phyloP scores from a whole-genome alignment of 2,113 vertebrate species.

The Macquaria ambigua region DNA sequence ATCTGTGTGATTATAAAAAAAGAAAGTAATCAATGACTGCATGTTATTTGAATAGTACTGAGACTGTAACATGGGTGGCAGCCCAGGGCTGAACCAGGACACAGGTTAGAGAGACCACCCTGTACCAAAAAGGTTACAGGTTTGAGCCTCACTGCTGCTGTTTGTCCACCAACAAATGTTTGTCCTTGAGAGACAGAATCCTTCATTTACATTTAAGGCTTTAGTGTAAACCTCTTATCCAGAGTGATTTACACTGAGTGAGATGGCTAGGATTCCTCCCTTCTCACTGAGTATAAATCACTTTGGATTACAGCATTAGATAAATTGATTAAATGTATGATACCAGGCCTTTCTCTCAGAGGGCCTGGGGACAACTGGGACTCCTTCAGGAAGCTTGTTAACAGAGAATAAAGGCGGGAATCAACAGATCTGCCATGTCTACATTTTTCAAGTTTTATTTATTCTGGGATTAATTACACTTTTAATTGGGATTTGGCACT shows the following conservation, averaged over 20 bases:
- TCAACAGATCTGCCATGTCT: background rate
- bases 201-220: slow-evolving; percentile 20
- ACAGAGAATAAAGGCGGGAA: background rate
- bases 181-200: slow-evolving; percentile 1
- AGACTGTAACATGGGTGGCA: background rate
- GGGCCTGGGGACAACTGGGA: background rate
- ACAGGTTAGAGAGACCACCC: background rate
- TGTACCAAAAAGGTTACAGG: background rate
- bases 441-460: background rate
- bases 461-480: background rate
- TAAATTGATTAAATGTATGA: slow-evolving; percentile 4
- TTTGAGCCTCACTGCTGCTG: background rate
- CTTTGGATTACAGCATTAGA: slow-evolving; percentile 17
- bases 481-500: background rate
- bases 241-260: slow-evolving; percentile 6
- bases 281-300: slow-evolving; percentile 6
- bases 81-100: background rate
- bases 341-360: background rate
- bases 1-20: background rate
- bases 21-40: too few species aligned
- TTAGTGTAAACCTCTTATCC: slow-evolving; percentile 23
- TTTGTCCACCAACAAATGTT: slow-evolving; percentile 10
- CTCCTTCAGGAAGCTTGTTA: slow-evolving; percentile 11
- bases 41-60: background rate
- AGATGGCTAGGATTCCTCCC: background rate